Evolutionary conservation across 2,797 vertebrate genomes (phyloP), one percentile per base, ranked within the genome.

Genomic region (Sebastiscus albofasciatus): DNA sequence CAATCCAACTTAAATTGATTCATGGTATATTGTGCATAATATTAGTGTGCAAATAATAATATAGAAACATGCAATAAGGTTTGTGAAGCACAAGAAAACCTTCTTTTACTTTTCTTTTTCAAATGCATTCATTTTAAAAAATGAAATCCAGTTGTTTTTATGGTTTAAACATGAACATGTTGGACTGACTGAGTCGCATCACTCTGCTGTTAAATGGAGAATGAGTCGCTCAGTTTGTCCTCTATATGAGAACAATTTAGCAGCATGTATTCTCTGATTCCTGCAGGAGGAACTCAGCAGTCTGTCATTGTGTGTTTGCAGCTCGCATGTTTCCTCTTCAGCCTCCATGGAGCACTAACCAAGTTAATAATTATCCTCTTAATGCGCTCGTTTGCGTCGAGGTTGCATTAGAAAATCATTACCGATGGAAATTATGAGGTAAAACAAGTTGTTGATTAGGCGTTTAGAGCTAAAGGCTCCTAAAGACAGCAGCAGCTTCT

Each of bases 401-500:
- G 93, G 89, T 83, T 92, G 93, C 89, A 95, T 95, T 91, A 96
- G 95, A 96, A 96, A 95, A 96, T 96, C 93, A 96, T 93, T 95
- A 95, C 79, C 92, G 94, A 89, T 87, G 94, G 90, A 92, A 91
- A 94, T 89, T 74, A 95, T 90, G 91, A 90, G 82, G 81, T 91
- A 67, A 88, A 96, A 96, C 94, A 87, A 93, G 93, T 90, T 92
- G 93, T 94, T 94, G 75, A 95, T 90, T 64, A 89, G 92, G 92
- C 77, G 80, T 95, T 96, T 96, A 95, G 91, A 94, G 89, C 88
- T 95, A 95, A 95, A 91, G 90, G 75, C 81, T 94, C 92, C 92
- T 96, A 95, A 96, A 96, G 81, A 87, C 86, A 58, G 60, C 67
- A 16, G 36, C 0, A 5, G 56, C 14, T 64, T 83, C 67, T 72